A percentile compares a stretch with the other conserved stretches of the same genome.
Evolutionary conservation across 1,140 invertebrate genomes (phyloP).

Genomic region (Zaprionus ghesquierei): DNA sequence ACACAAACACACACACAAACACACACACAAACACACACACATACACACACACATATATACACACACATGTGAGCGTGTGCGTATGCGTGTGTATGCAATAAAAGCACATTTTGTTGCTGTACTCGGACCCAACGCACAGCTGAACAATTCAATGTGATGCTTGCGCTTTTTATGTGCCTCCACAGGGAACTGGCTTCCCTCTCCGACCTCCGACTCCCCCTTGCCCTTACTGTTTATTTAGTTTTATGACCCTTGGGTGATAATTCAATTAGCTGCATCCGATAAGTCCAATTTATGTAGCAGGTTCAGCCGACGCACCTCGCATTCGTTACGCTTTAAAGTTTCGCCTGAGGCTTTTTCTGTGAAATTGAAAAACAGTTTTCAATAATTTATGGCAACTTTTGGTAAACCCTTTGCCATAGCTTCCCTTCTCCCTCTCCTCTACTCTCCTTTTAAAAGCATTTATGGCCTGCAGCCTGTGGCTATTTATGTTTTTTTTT

Average conservation of each 20-base stretch:
- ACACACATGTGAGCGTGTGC: constrained; percentile 7
- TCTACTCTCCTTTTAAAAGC: background rate
- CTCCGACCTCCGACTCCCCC: background rate
- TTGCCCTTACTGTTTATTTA: constrained; percentile 8
- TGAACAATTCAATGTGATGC: constrained; percentile 36
- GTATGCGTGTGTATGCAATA: constrained; percentile 32
- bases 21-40: background rate
- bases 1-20: too few relatives aligned
- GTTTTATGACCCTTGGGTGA: constrained; percentile 33
- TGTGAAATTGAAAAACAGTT: background rate
- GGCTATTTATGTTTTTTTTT: background rate
- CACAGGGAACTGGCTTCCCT: background rate
- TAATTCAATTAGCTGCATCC: constrained; percentile 66
- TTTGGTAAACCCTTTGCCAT: background rate
- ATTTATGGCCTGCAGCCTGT: background rate
- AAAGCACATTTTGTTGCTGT: constrained; percentile 51
- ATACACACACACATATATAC: background rate
- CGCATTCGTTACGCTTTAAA: background rate
- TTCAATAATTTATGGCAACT: background rate
- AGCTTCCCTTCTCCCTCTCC: background rate
- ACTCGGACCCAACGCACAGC: constrained; percentile 16
- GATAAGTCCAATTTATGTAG: constrained; percentile 55
- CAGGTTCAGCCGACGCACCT: constrained; percentile 1
- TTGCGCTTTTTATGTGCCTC: constrained; percentile 19
- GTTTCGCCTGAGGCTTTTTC: background rate